Percentiles rank a stretch among this genome's conserved stretches.
Evolutionary conservation across 2,113 vertebrate species (phyloP).

Genomic region (Illadopsis cleaveri): DNA sequence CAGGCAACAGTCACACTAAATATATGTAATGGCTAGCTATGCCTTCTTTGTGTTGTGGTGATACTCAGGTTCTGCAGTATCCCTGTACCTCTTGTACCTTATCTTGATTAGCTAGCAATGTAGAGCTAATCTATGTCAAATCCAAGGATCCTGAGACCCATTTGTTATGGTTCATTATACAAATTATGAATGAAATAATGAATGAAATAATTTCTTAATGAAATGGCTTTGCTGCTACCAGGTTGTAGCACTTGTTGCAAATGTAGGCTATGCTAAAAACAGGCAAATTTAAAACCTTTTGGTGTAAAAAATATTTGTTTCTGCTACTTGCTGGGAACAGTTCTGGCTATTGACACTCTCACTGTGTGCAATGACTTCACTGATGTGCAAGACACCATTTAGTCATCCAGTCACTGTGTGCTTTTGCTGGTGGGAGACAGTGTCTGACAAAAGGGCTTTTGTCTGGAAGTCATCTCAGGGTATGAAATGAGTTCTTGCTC

Average conservation of each 20-base stretch:
- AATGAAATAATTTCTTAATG: no score
- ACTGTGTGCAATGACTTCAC: background rate
- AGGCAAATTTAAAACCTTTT: background rate
- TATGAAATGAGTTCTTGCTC: background rate
- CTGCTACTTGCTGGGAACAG: background rate
- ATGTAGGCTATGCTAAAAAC: background rate
- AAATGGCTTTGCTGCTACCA: background rate
- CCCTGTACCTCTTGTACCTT: background rate
- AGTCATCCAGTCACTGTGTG: background rate
- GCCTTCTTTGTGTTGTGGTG: background rate
- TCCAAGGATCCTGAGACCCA: background rate
- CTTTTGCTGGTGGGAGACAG: background rate
- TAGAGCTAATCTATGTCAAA: background rate
- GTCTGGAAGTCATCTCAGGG: background rate
- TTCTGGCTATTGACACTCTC: background rate
- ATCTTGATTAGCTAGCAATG: background rate
- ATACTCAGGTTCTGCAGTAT: background rate
- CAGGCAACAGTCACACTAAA: background rate
- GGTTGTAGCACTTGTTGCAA: background rate
- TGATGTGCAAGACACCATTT: background rate
- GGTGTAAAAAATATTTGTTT: background rate
- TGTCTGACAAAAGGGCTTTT: background rate
- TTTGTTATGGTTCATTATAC: background rate
- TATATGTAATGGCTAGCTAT: background rate
- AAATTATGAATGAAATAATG: no score